These are phyloP conservation scores for Nasua narica DNA, from an alignment of 2,797 vertebrate genomes.

Conservation along the genomic window DNA sequence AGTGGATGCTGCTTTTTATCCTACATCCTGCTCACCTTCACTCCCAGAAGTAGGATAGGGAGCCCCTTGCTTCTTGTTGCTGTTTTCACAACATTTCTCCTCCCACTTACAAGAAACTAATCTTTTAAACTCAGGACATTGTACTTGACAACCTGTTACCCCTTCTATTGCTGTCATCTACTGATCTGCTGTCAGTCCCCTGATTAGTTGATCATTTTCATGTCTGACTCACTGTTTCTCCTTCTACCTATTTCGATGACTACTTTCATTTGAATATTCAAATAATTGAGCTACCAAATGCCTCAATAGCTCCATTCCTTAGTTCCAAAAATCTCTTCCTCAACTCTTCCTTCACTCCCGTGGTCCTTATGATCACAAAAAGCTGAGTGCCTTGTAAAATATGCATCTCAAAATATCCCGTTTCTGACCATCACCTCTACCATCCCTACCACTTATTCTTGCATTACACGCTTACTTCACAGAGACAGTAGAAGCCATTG, in stretches of 20 bases:
- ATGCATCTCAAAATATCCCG: background rate
- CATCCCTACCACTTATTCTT: background rate
- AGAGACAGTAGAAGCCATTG: background rate
- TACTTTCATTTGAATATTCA: background rate
- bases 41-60: background rate
- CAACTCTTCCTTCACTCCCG: background rate
- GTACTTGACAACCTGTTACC: background rate
- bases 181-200: background rate
- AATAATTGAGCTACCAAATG: background rate
- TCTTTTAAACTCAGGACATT: background rate
- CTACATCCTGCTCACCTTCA: background rate
- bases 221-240: background rate
- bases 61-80: background rate
- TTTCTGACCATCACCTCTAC: background rate
- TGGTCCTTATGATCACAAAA: background rate
- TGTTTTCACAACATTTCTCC: background rate
- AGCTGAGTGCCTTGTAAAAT: background rate
- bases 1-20: background rate
- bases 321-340: background rate
- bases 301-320: background rate
- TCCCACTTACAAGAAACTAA: background rate
- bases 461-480: background rate
- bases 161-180: background rate
- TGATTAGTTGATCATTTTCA: background rate
- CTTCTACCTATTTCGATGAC: background rate